A percentile compares a stretch with the other conserved stretches of the same genome.
phyloP scores from a whole-genome alignment of 2,113 vertebrate genomes.

The Gymnocephalus cernua region DNA sequence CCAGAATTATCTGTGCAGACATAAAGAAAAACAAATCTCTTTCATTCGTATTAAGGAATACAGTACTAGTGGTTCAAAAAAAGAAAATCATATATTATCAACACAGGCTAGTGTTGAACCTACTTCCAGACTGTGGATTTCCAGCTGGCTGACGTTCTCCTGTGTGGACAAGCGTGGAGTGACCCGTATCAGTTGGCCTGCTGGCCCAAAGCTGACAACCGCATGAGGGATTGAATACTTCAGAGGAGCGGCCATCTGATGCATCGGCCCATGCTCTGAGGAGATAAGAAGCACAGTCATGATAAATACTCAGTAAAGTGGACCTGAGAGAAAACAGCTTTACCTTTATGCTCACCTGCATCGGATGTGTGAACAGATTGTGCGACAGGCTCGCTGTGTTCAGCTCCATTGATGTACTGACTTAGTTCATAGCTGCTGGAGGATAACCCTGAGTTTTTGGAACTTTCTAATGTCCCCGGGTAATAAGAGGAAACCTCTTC shows the following conservation, averaged over 20 bases:
- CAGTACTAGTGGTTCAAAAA: not conserved
- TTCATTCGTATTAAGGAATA: not conserved
- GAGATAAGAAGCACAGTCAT: not conserved
- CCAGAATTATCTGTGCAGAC: constrained; percentile 86
- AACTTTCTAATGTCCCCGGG: constrained; percentile 84
- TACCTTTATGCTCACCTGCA: constrained; percentile 72
- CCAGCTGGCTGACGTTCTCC: constrained; percentile 81
- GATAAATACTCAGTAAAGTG: not conserved
- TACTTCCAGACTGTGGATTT: constrained; percentile 93
- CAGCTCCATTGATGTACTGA: constrained; percentile 87
- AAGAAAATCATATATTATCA: not conserved
- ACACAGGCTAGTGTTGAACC: not conserved
- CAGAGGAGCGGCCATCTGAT: constrained; percentile 64
- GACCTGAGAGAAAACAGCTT: not conserved
- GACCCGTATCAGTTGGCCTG: constrained; percentile 88
- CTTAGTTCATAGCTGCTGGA: constrained; percentile 92
- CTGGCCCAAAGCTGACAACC: constrained; percentile 88
- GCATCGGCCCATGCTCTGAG: constrained; percentile 50
- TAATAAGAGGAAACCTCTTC: constrained; percentile 61
- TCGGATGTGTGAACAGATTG: constrained; percentile 47
- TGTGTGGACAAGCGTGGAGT: constrained; percentile 76
- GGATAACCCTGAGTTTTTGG: constrained; percentile 88
- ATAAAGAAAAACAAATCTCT: not conserved
- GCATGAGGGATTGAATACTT: constrained; percentile 88
- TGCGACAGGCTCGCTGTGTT: constrained; percentile 19